Evolutionary conservation across 2,113 vertebrate species (phyloP), one percentile per base, ranked within the genome.

Genomic region (Oncorhynchus mykiss): DNA sequence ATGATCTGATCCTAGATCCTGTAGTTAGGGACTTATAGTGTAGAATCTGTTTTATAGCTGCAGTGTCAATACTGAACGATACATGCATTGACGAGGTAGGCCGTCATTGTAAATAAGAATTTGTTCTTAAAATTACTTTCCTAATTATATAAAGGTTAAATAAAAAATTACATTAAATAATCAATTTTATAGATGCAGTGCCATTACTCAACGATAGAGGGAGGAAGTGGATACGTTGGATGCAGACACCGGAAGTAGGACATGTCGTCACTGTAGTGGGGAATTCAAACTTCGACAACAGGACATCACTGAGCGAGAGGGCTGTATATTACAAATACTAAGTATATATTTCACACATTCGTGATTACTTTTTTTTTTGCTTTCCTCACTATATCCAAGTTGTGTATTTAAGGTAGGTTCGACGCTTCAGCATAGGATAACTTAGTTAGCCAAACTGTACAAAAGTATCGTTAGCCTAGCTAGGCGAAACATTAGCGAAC

Each of bases 231-330:
- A 31, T 12, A 31, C 67, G 14, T 20, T 7, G 12, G 18, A 51
- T 6, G 25, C 27, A 25, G 20, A 77, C 78, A 84, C 75, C 83
- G 88, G 90, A 91, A 90, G 69, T 73, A 49, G 87, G 88, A 91
- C 87, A 2, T 80, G 48, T 0, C 3, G 77, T 87, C 75, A 81
- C 60, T 62, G 76, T 77, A 73, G 90, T 78, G 82, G 89, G 82
- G 91, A 92, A 92, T 93, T 93, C 91, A 93, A 93, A 93, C 62
- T 82, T 87, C 20, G 57, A 20, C 7, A 71, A 88, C 82, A 81
- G 89, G 84, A 88, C 86, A 84, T 69, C 27, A 18, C 4, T 45
- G 66, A 39, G 7, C 6, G 4, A 8, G 0, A 31, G 51, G 8
- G 18, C 2, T 27, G 72, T 18, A 64, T 48, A 25, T 62, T 62